phyloP scores from a whole-genome alignment of 2,113 vertebrate species.

The Macrotis lagotis region DNA sequence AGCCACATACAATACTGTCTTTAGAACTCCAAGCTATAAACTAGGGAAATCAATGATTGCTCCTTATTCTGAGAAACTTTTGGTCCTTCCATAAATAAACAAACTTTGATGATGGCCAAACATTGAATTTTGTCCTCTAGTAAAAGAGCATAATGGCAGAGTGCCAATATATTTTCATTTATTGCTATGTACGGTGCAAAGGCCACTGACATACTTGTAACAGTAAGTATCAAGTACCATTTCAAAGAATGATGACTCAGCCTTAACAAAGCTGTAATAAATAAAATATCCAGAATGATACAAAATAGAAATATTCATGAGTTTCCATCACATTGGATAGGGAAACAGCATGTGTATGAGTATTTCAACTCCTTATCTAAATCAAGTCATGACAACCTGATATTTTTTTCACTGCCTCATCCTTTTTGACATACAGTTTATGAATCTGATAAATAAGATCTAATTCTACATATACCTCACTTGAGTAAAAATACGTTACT shows the following conservation, averaged over 20 bases:
- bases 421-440: background rate
- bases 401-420: background rate
- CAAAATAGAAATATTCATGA: background rate
- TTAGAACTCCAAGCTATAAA: background rate
- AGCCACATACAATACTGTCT: background rate
- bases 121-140: conserved; percentile 25
- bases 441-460: background rate
- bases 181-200: background rate
- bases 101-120: background rate
- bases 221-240: background rate
- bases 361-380: background rate
- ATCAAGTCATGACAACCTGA: background rate
- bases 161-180: conserved; percentile 38
- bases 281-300: background rate
- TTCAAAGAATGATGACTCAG: background rate
- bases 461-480: background rate
- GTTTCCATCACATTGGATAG: background rate
- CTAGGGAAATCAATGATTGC: background rate
- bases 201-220: conserved; percentile 26
- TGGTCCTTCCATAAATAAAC: conserved; percentile 39
- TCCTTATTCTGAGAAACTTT: conserved; percentile 3
- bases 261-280: background rate
- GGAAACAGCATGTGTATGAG: background rate
- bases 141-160: conserved; percentile 11
- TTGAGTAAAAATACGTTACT: background rate